These are phyloP conservation scores for Hippopotamus amphibius DNA, from an alignment of 2,113 vertebrate species.

Conservation along the genomic window DNA sequence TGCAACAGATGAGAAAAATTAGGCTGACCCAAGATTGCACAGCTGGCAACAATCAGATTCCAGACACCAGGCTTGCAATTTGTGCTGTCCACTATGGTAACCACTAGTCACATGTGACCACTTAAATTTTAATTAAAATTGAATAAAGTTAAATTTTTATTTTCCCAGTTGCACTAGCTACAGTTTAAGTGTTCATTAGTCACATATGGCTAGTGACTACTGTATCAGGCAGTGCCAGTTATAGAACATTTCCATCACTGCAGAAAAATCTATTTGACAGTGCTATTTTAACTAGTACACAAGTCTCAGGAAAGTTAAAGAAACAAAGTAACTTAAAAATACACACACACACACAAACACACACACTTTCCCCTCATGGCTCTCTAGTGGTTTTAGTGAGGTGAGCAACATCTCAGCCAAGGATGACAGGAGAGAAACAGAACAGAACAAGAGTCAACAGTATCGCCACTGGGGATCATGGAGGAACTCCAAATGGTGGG, in stretches of 20 bases:
- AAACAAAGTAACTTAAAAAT: neutral
- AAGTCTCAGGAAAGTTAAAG: neutral
- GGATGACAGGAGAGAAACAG: neutral
- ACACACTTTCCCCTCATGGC: neutral
- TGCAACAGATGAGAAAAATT: neutral
- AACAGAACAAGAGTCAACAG: neutral
- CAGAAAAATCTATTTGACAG: neutral
- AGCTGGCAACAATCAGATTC: neutral
- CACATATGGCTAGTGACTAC: neutral
- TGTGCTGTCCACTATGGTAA: neutral
- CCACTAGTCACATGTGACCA: neutral
- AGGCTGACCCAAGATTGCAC: neutral
- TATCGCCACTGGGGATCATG: neutral
- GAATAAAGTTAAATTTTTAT: neutral
- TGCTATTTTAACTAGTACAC: neutral
- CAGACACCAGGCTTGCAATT: neutral
- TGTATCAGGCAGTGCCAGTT: neutral
- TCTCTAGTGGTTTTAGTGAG: neutral
- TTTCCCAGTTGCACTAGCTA: neutral
- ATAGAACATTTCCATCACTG: neutral
- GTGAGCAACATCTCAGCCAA: neutral
- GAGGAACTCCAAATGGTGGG: neutral
- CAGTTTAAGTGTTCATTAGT: neutral
- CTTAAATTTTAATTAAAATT: slow-evolving; percentile 26
- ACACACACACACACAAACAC: neutral